Percentiles rank a stretch among this genome's conserved stretches.
Conservation (phyloP, 1,140 invertebrate genomes). For the Cyphomyrmex costatus region DNA sequence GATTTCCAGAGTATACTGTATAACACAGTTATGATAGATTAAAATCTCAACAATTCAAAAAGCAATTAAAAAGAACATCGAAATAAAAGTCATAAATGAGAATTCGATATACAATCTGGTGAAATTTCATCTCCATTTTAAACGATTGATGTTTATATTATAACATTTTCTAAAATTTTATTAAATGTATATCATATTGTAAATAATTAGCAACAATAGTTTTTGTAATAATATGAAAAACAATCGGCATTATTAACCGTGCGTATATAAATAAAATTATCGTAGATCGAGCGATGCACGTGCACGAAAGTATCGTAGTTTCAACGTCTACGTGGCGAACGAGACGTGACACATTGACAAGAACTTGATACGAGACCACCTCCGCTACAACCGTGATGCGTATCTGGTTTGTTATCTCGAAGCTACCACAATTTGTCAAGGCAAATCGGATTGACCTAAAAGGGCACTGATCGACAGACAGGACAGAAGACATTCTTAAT, state of each 20-base stretch:
- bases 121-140: background rate
- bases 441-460: conserved; percentile 56
- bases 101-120: background rate
- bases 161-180: conserved; percentile 7
- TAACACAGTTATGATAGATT: background rate
- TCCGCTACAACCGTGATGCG: conserved; percentile 66
- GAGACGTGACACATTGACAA: conserved; percentile 76
- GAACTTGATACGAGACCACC: conserved; percentile 76
- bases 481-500: conserved; percentile 58
- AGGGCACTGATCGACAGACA: conserved; percentile 15
- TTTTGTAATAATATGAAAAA: conserved; percentile 20
- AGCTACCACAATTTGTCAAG: conserved; percentile 78
- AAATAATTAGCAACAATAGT: background rate
- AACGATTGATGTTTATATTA: background rate
- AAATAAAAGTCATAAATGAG: background rate
- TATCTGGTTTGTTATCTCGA: conserved; percentile 74
- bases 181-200: too few species aligned
- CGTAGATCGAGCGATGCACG: conserved; percentile 35
- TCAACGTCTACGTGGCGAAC: conserved; percentile 58
- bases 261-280: conserved; percentile 24
- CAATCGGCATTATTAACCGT: background rate
- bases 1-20: too few species aligned
- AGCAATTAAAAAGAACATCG: background rate
- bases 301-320: conserved; percentile 43
- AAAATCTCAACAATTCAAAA: background rate